Conservation (phyloP, 2,113 vertebrate species). For the Lontra canadensis region DNA sequence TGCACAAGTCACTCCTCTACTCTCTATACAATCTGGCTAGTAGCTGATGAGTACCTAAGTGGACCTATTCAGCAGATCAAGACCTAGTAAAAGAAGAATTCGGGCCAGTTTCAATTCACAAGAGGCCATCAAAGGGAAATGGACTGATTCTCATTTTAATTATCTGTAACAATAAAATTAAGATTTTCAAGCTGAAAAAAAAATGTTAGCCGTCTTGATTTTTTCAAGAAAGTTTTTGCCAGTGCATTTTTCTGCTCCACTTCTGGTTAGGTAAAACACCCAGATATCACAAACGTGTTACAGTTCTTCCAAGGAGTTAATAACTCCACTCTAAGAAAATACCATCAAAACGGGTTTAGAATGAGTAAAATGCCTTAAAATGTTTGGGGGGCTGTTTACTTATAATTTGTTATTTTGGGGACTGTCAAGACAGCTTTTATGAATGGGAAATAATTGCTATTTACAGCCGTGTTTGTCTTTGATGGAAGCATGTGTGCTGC, state of each 20-base stretch:
- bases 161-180: background rate
- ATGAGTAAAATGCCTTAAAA: slow-evolving; percentile 63
- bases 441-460: slow-evolving; percentile 72
- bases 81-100: background rate
- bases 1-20: background rate
- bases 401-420: slow-evolving; percentile 72
- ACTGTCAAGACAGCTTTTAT: slow-evolving; percentile 60
- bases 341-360: slow-evolving; percentile 58
- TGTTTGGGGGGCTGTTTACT: slow-evolving; percentile 59
- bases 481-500: slow-evolving; percentile 37
- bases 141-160: background rate
- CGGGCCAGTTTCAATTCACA: background rate
- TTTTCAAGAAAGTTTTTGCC: background rate
- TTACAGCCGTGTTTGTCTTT: slow-evolving; percentile 57
- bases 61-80: background rate
- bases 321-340: slow-evolving; percentile 66
- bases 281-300: slow-evolving; percentile 25
- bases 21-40: background rate
- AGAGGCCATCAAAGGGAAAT: background rate
- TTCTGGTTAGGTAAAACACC: background rate
- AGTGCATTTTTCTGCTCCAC: background rate
- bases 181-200: background rate
- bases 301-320: slow-evolving; percentile 59
- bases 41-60: background rate
- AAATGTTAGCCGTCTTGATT: background rate